These are phyloP conservation scores for Rhodeus uyekii DNA, from an alignment of 2,797 vertebrate genomes.

Conservation along the genomic window DNA sequence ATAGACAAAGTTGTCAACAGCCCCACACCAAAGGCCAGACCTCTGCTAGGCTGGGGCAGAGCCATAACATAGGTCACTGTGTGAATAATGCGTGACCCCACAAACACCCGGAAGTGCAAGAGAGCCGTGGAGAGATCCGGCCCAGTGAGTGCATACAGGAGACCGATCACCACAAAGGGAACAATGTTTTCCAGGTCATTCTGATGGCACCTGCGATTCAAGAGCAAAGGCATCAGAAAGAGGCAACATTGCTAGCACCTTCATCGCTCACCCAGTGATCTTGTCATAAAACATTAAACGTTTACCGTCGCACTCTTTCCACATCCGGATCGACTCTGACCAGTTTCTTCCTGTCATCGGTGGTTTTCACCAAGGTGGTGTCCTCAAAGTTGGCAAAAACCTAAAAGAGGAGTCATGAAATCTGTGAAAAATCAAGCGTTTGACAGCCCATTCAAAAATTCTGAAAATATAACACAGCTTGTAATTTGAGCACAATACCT, in stretches of 20 bases:
- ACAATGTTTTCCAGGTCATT: constrained; percentile 93
- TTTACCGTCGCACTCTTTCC: constrained; percentile 83
- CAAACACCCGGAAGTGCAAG: constrained; percentile 88
- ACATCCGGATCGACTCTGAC: constrained; percentile 78
- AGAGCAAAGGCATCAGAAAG: not conserved
- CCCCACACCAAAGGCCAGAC: constrained; percentile 71
- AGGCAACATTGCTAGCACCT: not conserved
- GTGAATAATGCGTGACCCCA: constrained; percentile 79
- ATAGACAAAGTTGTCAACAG: constrained; percentile 80
- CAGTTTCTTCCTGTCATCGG: constrained; percentile 76
- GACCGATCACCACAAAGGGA: constrained; percentile 84
- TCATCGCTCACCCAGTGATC: not conserved
- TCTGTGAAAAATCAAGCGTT: no score
- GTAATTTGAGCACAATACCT: constrained; percentile 68
- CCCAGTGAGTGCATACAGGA: constrained; percentile 84
- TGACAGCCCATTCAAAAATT: not conserved
- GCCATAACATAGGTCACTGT: constrained; percentile 78
- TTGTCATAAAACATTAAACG: constrained; percentile 47
- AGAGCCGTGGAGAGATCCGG: constrained; percentile 79
- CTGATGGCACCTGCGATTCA: constrained; percentile 80
- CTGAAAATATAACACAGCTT: not conserved
- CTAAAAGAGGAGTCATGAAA: constrained; percentile 61
- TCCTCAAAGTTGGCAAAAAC: constrained; percentile 85
- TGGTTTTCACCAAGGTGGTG: constrained; percentile 57
- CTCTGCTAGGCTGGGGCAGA: constrained; percentile 87